Conservation (phyloP, 2,888 invertebrate genomes). For the Calliopum simillimum region DNA sequence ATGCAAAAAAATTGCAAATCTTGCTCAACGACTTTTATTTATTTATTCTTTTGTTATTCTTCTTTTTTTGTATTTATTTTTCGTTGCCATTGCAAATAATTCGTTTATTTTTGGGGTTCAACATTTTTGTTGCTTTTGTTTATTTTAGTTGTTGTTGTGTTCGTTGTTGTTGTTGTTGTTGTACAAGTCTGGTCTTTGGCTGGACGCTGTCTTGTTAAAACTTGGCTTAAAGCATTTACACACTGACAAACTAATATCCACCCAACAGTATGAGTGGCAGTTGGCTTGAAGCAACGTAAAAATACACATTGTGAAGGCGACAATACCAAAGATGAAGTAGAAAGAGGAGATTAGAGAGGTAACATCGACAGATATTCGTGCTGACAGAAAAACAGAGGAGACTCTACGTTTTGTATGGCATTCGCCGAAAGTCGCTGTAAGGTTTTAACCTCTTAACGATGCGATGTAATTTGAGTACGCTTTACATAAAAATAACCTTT, state of each 20-base stretch:
- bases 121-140: neutral
- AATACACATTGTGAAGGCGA: too few relatives aligned
- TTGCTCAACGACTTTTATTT: slow-evolving; percentile 19
- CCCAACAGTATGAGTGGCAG: neutral
- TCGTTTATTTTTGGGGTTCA: slow-evolving; percentile 1
- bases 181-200: slow-evolving; percentile 21
- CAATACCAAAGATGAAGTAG: too few relatives aligned
- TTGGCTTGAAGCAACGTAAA: too few relatives aligned
- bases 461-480: too few relatives aligned
- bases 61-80: neutral
- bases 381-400: too few relatives aligned
- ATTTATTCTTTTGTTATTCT: slow-evolving; percentile 1
- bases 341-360: too few relatives aligned
- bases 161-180: neutral
- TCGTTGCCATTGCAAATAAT: neutral
- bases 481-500: too few relatives aligned
- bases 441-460: too few relatives aligned
- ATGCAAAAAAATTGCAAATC: slow-evolving; percentile 17
- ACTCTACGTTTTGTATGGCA: too few relatives aligned
- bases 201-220: slow-evolving; percentile 31
- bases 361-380: too few relatives aligned
- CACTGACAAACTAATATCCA: neutral
- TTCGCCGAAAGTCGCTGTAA: too few relatives aligned
- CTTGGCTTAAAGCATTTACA: neutral
- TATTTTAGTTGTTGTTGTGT: neutral